Percentiles rank a stretch among this genome's conserved stretches.
phyloP scores from a whole-genome alignment of 1,140 invertebrate genomes.

The Papilio polyxenes region DNA sequence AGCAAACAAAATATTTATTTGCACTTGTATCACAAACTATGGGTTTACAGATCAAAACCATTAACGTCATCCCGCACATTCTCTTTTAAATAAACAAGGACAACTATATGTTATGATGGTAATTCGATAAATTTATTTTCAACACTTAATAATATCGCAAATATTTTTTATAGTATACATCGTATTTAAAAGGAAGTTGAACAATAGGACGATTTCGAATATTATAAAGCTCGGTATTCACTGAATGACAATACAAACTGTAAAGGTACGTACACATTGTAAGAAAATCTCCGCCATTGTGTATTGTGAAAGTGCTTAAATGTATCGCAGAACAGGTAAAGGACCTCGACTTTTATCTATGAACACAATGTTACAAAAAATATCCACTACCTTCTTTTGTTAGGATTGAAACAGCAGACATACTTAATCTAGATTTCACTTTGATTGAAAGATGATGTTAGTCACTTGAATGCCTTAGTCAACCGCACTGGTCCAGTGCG shows the following conservation, averaged over 20 bases:
- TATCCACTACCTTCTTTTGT: slow-evolving; percentile 4
- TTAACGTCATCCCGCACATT: no score
- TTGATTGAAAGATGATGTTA: neutral
- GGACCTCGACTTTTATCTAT: neutral
- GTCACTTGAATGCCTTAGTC: no score
- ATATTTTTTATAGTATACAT: neutral
- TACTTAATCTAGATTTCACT: neutral
- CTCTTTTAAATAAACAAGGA: no score
- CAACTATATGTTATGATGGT: no score
- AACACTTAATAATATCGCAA: neutral
- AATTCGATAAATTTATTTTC: no score
- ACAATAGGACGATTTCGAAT: slow-evolving; percentile 7
- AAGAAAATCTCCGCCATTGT: slow-evolving; percentile 10
- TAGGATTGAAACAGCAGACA: neutral
- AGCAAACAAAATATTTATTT: no score
- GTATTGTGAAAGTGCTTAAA: slow-evolving; percentile 20
- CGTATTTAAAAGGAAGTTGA: neutral
- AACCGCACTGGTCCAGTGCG: no score
- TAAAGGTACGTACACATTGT: slow-evolving; percentile 1
- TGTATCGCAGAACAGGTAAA: slow-evolving; percentile 10
- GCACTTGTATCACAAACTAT: no score
- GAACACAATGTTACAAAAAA: neutral
- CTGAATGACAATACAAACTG: neutral
- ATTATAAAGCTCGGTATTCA: slow-evolving; percentile 17
- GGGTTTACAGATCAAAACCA: no score